Conservation (phyloP, 1,140 invertebrate species). For the Dendroctonus valens region DNA sequence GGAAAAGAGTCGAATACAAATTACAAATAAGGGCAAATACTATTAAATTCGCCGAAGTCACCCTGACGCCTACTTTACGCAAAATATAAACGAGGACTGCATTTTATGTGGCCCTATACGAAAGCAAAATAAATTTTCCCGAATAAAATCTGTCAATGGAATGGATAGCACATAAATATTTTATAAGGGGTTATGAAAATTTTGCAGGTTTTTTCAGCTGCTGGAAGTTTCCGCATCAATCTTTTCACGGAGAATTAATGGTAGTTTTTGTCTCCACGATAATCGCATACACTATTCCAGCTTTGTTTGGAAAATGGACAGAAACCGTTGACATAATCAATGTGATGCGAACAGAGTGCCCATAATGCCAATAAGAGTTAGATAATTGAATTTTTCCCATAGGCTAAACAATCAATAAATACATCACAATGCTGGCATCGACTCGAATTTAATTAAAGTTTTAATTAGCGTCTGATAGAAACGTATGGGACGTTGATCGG, state of each 20-base stretch:
- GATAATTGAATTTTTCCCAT: no score
- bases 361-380: no score
- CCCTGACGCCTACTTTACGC: conserved; percentile 22
- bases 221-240: conserved; percentile 24
- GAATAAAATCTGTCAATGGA: conserved; percentile 31
- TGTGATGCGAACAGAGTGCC: no score
- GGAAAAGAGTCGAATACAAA: no score
- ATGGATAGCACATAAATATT: conserved; percentile 33
- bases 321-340: background rate
- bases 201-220: conserved; percentile 22
- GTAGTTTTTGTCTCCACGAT: conserved; percentile 2
- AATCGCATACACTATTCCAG: background rate
- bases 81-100: conserved; percentile 21
- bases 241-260: conserved; percentile 19
- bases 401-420: no score
- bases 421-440: no score
- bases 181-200: conserved; percentile 31
- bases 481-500: no score
- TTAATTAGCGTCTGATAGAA: no score
- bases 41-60: conserved; percentile 12
- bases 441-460: no score
- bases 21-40: conserved; percentile 5
- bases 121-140: conserved; percentile 21
- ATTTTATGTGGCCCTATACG: conserved; percentile 10
- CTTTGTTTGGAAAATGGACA: background rate